Evolutionary conservation across 2,888 invertebrate species (phyloP).

Genomic region (Acanthoscelides obtectus): DNA sequence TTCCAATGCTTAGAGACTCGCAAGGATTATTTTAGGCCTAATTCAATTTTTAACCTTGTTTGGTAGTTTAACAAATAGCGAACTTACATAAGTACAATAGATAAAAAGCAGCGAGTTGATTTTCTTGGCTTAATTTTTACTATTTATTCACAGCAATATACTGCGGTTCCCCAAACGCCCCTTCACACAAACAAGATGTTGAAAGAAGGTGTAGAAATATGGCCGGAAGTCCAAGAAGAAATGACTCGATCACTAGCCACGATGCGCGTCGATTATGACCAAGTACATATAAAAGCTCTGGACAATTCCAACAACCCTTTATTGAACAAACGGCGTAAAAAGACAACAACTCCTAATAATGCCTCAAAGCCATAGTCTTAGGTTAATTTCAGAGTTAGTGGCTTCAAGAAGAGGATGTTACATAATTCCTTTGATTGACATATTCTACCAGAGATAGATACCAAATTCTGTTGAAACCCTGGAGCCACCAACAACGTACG

Average conservation of each 20-base stretch:
- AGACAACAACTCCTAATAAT: constrained; percentile 8
- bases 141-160: constrained; percentile 60
- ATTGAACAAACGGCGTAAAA: constrained; percentile 75
- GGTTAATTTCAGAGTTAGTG: background rate
- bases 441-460: too few species aligned
- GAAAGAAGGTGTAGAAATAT: constrained; percentile 85
- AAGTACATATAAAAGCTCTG: constrained; percentile 88
- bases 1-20: too few species aligned
- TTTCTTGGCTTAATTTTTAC: too few species aligned
- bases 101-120: too few species aligned
- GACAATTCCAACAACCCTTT: constrained; percentile 91
- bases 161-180: constrained; percentile 91
- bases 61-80: too few species aligned
- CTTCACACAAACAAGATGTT: constrained; percentile 86
- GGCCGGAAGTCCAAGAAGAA: constrained; percentile 98
- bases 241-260: constrained; percentile 97
- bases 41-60: too few species aligned
- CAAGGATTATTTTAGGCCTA: too few species aligned
- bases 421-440: background rate
- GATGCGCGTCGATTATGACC: constrained; percentile 97
- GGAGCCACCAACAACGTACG: too few species aligned
- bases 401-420: background rate
- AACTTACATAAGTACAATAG: too few species aligned
- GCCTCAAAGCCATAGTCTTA: background rate
- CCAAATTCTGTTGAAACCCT: too few species aligned